A percentile compares a stretch with the other conserved stretches of the same genome.
Conservation (phyloP, 92 coral and sea anemone species). For the Epizoanthus ramosus region DNA sequence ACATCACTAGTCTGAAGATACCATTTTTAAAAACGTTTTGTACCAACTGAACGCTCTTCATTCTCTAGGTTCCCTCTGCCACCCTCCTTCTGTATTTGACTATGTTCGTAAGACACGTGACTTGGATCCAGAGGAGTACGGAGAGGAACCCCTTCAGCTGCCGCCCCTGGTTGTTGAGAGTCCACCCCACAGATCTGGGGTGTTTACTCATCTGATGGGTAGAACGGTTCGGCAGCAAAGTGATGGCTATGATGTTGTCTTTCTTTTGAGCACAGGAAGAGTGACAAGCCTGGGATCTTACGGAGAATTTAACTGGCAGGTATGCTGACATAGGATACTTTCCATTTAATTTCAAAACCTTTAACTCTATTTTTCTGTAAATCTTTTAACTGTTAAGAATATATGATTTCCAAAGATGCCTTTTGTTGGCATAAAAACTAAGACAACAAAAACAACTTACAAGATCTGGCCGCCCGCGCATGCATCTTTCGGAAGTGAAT, state of each 20-base stretch:
- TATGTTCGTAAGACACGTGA: conserved; percentile 29
- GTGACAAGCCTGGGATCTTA: conserved; percentile 87
- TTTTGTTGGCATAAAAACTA: too few species aligned
- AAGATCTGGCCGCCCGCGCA: too few species aligned
- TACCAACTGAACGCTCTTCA: too few species aligned
- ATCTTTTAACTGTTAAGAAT: too few species aligned
- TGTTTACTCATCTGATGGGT: conserved; percentile 89
- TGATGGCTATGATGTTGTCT: conserved; percentile 75
- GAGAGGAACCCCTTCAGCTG: conserved; percentile 66
- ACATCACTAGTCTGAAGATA: too few species aligned
- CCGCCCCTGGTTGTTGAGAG: conserved; percentile 82
- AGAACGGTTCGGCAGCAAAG: conserved; percentile 65
- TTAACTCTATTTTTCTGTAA: too few species aligned
- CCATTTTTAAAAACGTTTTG: too few species aligned
- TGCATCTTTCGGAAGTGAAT: too few species aligned
- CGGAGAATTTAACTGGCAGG: conserved; percentile 99
- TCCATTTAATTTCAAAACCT: not conserved
- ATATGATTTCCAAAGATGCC: too few species aligned
- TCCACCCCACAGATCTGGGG: conserved; percentile 80
- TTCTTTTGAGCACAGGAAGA: conserved; percentile 77
- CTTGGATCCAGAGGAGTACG: conserved; percentile 53
- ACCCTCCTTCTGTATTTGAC: conserved; percentile 28
- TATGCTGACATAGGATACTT: not conserved
- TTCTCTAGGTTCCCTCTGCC: conserved; percentile 19
- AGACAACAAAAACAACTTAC: too few species aligned